phyloP scores from a whole-genome alignment of 2,113 vertebrate genomes.

The Tragelaphus imberbis region DNA sequence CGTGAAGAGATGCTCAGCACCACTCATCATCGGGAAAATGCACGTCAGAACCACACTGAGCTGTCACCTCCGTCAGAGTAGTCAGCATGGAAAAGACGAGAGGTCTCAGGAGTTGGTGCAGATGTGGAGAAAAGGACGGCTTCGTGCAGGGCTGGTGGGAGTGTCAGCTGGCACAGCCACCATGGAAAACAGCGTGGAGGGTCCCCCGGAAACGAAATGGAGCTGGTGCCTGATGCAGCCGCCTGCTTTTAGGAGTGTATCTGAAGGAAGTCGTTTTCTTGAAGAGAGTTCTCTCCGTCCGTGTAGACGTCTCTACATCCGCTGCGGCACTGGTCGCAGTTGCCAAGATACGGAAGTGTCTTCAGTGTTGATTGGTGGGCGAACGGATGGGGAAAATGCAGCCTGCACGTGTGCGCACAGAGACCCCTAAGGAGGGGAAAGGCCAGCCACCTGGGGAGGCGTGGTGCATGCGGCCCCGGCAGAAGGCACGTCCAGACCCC shows the following conservation, averaged over 20 bases:
- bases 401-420: rapidly evolving
- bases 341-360: too few relatives aligned
- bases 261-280: too few relatives aligned
- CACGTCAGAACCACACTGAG: rapidly evolving
- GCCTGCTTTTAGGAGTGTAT: neutral
- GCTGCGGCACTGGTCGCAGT: rapidly evolving
- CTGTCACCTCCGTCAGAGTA: too few relatives aligned
- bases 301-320: too few relatives aligned
- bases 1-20: rapidly evolving
- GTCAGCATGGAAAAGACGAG: rapidly evolving
- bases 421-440: too few relatives aligned
- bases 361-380: rapidly evolving
- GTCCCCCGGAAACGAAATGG: neutral
- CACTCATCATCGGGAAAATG: rapidly evolving
- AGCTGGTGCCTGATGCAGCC: neutral
- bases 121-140: rapidly evolving
- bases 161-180: neutral
- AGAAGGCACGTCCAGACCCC: neutral
- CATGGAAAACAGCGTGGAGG: rapidly evolving
- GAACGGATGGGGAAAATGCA: rapidly evolving
- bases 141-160: neutral
- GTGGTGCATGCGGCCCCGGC: rapidly evolving
- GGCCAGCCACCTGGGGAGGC: neutral
- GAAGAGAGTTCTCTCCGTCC: neutral
- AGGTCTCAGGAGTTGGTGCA: neutral